phyloP scores from a whole-genome alignment of 2,113 vertebrate genomes.

The Xiphophorus couchianus region DNA sequence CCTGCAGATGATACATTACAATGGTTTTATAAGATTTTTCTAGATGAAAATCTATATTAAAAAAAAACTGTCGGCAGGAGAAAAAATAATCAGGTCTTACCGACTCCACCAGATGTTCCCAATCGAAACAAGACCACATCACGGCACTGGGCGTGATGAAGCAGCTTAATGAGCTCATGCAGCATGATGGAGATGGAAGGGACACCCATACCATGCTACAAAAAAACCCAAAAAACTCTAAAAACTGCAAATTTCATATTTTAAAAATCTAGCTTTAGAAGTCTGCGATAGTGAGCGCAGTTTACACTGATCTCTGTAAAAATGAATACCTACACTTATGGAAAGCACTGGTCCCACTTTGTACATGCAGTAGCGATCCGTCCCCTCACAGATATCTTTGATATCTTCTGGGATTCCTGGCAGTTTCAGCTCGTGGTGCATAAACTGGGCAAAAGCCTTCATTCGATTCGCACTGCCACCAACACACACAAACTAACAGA shows the following conservation, averaged over 20 bases:
- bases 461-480: conserved; percentile 87
- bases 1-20: conserved; percentile 60
- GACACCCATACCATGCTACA: conserved; percentile 88
- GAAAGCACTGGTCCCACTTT: conserved; percentile 88
- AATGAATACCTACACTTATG: conserved; percentile 80
- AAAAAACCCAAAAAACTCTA: neutral
- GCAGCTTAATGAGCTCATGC: conserved; percentile 91
- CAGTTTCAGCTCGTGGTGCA: conserved; percentile 82
- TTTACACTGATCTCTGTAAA: neutral
- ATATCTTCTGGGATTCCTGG: conserved; percentile 70
- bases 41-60: neutral
- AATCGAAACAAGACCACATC: conserved; percentile 86
- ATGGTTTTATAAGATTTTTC: neutral
- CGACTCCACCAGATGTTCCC: conserved; percentile 89
- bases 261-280: too few species aligned
- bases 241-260: too few species aligned
- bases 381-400: conserved; percentile 84
- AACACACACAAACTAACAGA: conserved; percentile 86
- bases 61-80: neutral
- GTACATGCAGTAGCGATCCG: conserved; percentile 87
- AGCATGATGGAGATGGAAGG: conserved; percentile 92
- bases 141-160: conserved; percentile 84
- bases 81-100: conserved; percentile 65
- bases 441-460: conserved; percentile 86
- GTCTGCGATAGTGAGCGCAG: neutral